Evolutionary conservation across 2,888 invertebrate species (phyloP).

Genomic region (Microchrysa polita): DNA sequence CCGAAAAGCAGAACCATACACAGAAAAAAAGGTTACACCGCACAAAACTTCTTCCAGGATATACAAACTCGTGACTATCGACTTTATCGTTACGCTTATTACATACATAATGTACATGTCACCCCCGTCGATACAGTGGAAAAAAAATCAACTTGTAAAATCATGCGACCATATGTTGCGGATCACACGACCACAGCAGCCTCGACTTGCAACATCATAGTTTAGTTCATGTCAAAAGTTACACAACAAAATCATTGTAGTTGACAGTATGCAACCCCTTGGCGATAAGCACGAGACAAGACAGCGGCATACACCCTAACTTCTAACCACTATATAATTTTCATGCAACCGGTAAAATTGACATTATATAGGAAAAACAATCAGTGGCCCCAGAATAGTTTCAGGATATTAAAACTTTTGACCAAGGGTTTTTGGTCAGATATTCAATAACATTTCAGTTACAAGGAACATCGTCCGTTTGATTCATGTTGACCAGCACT

Average conservation of each 20-base stretch:
- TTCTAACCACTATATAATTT: slow-evolving; percentile 28
- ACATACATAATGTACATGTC: slow-evolving; percentile 15
- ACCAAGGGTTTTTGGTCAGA: too few relatives aligned
- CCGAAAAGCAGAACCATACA: too few relatives aligned
- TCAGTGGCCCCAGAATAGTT: too few relatives aligned
- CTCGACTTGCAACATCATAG: slow-evolving; percentile 27
- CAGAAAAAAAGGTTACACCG: too few relatives aligned
- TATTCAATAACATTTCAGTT: too few relatives aligned
- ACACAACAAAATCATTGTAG: slow-evolving; percentile 42
- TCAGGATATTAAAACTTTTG: too few relatives aligned
- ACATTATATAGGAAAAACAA: slow-evolving; percentile 8
- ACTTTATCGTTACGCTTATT: slow-evolving; percentile 30
- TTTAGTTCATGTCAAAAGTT: slow-evolving; percentile 40
- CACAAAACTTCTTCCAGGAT: too few relatives aligned
- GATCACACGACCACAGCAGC: slow-evolving; percentile 27
- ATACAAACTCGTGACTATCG: too few relatives aligned
- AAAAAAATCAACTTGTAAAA: slow-evolving; percentile 37
- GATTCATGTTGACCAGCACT: too few relatives aligned
- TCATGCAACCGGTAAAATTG: neutral
- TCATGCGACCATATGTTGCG: slow-evolving; percentile 24
- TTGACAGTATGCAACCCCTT: slow-evolving; percentile 38
- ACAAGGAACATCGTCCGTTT: too few relatives aligned
- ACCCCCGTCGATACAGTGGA: slow-evolving; percentile 25
- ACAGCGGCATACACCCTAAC: slow-evolving; percentile 13
- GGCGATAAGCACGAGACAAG: neutral